A percentile compares a stretch with the other conserved stretches of the same genome.
These are phyloP conservation scores for Carpatolechia fugitivella DNA, from an alignment of 2,888 invertebrate genomes.

Conservation along the genomic window DNA sequence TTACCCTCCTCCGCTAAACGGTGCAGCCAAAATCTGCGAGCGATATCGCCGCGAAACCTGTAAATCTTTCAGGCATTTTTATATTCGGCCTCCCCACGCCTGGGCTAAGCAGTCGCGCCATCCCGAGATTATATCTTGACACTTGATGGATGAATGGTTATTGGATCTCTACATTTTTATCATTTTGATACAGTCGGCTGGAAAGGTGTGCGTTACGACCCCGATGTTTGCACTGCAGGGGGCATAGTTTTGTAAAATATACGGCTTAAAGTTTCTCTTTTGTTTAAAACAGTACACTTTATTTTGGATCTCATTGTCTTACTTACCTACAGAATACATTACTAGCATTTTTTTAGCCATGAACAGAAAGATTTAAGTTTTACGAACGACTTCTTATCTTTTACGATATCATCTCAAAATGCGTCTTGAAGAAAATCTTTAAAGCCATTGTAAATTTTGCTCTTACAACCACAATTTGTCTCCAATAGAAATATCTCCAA, in stretches of 20 bases:
- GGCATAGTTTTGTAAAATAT: slow-evolving; percentile 43
- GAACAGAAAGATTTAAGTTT: too few species aligned
- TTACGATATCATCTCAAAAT: too few species aligned
- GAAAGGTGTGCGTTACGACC: slow-evolving; percentile 63
- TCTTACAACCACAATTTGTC: too few species aligned
- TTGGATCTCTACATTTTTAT: slow-evolving; percentile 85
- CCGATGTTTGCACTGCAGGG: slow-evolving; percentile 37
- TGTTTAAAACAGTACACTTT: neutral
- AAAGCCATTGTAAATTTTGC: neutral
- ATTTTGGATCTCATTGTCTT: too few species aligned
- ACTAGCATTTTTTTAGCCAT: too few species aligned
- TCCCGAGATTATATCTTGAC: slow-evolving; percentile 84
- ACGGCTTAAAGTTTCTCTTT: neutral
- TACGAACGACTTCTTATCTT: too few species aligned
- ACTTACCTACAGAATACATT: too few species aligned
- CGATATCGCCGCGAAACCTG: slow-evolving; percentile 69
- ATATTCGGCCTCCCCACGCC: slow-evolving; percentile 66
- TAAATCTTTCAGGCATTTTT: slow-evolving; percentile 77
- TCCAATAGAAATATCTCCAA: neutral
- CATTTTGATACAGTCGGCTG: slow-evolving; percentile 76
- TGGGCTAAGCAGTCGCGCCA: slow-evolving; percentile 74
- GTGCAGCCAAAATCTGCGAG: slow-evolving; percentile 64
- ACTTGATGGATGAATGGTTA: slow-evolving; percentile 89
- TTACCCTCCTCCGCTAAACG: slow-evolving; percentile 30
- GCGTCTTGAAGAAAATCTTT: neutral